Conservation (phyloP, 2,113 vertebrate species). For the Miniopterus natalensis region DNA sequence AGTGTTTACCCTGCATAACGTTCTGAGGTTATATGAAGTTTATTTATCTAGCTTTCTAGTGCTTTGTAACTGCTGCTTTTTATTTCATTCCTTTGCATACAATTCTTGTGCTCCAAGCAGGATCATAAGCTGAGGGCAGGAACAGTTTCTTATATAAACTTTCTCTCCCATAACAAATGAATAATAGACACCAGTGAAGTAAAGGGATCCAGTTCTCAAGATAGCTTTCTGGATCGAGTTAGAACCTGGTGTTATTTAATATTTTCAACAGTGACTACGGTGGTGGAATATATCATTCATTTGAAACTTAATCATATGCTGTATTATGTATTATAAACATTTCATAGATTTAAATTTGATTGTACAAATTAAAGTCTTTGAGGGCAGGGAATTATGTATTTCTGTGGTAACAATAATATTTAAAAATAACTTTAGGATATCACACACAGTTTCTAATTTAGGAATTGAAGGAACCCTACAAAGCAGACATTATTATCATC, state of each 20-base stretch:
- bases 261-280: conserved; percentile 29
- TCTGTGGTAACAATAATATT: background rate
- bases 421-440: background rate
- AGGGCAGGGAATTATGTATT: background rate
- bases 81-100: background rate
- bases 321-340: background rate
- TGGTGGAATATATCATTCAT: background rate
- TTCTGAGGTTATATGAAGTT: background rate
- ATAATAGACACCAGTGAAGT: conserved; percentile 8
- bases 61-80: background rate
- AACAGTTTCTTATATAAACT: background rate
- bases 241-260: conserved; percentile 37
- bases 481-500: background rate
- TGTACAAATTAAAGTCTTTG: conserved; percentile 12
- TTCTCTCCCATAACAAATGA: background rate
- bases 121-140: background rate
- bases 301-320: background rate
- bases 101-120: background rate
- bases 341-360: conserved; percentile 29
- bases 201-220: background rate
- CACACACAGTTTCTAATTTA: background rate
- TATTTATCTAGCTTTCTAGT: background rate
- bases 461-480: background rate
- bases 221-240: background rate
- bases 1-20: background rate